Evolutionary conservation across 2,797 vertebrate genomes (phyloP).

Genomic region (Lutjanus campechanus): DNA sequence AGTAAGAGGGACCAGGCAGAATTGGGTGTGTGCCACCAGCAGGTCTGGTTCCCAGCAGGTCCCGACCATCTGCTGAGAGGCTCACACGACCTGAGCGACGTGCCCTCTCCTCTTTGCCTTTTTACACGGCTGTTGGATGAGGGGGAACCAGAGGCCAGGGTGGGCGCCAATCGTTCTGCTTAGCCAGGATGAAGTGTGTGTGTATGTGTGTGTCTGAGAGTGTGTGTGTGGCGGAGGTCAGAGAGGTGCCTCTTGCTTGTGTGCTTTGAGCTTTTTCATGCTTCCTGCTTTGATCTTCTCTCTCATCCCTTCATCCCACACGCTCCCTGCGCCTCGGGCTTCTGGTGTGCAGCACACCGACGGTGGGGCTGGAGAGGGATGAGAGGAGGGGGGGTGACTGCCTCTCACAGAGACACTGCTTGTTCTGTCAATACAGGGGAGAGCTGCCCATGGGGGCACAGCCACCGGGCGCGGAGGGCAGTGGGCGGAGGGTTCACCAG

Average conservation of each 20-base stretch:
- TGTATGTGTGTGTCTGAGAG: conserved; percentile 48
- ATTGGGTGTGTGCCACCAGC: conserved; percentile 28
- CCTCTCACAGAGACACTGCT: conserved; percentile 78
- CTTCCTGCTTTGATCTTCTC: conserved; percentile 83
- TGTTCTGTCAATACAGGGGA: conserved; percentile 74
- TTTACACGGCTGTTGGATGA: conserved; percentile 60
- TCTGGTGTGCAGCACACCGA: conserved; percentile 75
- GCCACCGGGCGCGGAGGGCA: conserved; percentile 57
- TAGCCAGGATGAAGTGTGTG: conserved; percentile 51
- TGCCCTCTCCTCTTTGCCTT: conserved; percentile 67
- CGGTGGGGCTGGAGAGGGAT: conserved; percentile 37
- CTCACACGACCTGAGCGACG: conserved; percentile 72
- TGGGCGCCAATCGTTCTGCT: conserved; percentile 50
- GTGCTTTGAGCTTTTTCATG: conserved; percentile 85
- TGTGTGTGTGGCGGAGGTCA: conserved; percentile 67
- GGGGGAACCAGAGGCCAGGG: conserved; percentile 50
- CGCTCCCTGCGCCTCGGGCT: conserved; percentile 78
- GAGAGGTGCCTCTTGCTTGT: conserved; percentile 80
- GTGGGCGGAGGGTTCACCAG: conserved; percentile 75
- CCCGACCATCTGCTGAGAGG: conserved; percentile 61
- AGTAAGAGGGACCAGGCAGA: neutral
- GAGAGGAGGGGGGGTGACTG: neutral
- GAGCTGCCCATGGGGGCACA: conserved; percentile 64
- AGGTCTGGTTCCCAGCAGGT: conserved; percentile 64
- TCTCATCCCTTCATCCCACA: conserved; percentile 84